Conservation (phyloP, 2,113 vertebrate genomes). For the Pseudorhombus dupliciocellatus region DNA sequence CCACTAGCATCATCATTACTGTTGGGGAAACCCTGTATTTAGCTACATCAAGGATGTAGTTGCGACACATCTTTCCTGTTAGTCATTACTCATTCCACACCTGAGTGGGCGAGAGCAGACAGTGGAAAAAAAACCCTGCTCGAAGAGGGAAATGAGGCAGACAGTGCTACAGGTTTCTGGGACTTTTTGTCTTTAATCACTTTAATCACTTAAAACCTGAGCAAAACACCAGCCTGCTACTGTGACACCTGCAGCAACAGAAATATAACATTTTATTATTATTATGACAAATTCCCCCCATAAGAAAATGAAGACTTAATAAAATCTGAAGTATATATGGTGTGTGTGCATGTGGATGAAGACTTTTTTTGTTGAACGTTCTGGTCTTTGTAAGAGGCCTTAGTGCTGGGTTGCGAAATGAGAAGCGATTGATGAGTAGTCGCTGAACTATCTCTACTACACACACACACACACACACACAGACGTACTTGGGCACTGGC, state of each 20-base stretch:
- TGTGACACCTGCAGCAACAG: no score
- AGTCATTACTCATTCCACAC: conserved; percentile 18
- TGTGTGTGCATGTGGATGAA: neutral
- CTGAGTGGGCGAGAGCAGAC: neutral
- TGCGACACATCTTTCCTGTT: neutral
- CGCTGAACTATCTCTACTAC: neutral
- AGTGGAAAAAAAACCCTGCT: no score
- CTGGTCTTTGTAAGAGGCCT: conserved; percentile 67
- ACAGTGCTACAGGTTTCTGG: no score
- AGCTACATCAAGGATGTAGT: neutral
- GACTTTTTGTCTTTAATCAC: no score
- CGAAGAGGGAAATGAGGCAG: no score
- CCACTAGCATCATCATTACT: conserved; percentile 5
- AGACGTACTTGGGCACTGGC: neutral
- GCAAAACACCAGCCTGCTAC: no score
- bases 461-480: conserved; percentile 7
- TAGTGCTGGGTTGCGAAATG: conserved; percentile 62
- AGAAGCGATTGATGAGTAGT: conserved; percentile 55
- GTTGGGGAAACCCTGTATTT: conserved; percentile 4
- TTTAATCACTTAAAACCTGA: no score
- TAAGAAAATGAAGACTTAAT: no score
- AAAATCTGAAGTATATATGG: no score
- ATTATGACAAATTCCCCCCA: no score
- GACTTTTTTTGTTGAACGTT: conserved; percentile 26
- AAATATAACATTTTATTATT: no score